Evolutionary conservation across 53 echinoderm and acorn worm species (phyloP).

Genomic region (Crossaster papposus): DNA sequence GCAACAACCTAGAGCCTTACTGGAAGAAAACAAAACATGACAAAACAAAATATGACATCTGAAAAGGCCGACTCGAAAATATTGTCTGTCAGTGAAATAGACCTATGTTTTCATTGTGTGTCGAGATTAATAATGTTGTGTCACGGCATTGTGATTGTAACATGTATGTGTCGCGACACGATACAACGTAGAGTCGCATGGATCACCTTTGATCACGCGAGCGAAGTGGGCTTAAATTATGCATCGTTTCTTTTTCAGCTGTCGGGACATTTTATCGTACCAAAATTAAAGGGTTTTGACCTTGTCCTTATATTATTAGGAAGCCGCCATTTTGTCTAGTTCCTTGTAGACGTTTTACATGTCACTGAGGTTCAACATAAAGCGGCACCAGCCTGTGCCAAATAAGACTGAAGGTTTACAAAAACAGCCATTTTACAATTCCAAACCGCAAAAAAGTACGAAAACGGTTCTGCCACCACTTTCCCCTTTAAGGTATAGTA

Average conservation of each 20-base stretch:
- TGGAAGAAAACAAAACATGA: not conserved
- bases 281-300: too few relatives aligned
- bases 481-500: not conserved
- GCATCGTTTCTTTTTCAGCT: not conserved
- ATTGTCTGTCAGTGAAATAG: slow-evolving; percentile 3
- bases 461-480: not conserved
- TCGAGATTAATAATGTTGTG: not conserved
- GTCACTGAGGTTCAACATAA: not conserved
- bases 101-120: not conserved
- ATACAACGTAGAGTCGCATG: not conserved
- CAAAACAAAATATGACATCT: not conserved
- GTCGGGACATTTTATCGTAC: not conserved
- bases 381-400: not conserved
- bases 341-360: not conserved
- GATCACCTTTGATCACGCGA: slow-evolving; percentile 1
- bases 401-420: not conserved
- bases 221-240: not conserved
- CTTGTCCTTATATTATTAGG: not conserved
- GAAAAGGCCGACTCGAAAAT: not conserved
- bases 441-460: not conserved
- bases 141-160: not conserved
- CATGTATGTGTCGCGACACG: not conserved
- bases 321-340: not conserved
- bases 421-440: not conserved
- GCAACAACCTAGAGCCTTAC: slow-evolving; percentile 21